A percentile compares a stretch with the other conserved stretches of the same genome.
These are phyloP conservation scores for Spodoptera frugiperda DNA, from an alignment of 1,140 invertebrate genomes.

Conservation along the genomic window DNA sequence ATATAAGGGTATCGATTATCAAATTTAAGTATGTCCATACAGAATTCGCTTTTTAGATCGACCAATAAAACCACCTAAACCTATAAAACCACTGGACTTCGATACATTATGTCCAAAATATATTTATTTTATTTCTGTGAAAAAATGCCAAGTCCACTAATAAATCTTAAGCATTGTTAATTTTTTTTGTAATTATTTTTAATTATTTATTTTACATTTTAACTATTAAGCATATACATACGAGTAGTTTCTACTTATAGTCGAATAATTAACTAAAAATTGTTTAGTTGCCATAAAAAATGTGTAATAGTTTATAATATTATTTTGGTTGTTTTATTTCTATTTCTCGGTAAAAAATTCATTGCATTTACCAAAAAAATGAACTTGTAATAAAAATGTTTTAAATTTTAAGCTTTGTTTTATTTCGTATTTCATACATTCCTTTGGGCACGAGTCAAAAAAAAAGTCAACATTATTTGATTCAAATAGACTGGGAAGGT, in stretches of 20 bases:
- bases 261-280: slow-evolving; percentile 66
- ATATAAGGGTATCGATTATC: no score
- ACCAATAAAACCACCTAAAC: no score
- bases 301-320: slow-evolving; percentile 61
- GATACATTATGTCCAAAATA: not conserved
- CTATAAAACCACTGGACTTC: no score
- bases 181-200: slow-evolving; percentile 71
- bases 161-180: slow-evolving; percentile 64
- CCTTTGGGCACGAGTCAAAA: no score
- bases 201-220: slow-evolving; percentile 70
- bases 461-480: no score
- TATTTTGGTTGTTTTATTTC: slow-evolving; percentile 71
- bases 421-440: slow-evolving; percentile 7
- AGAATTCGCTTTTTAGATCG: no score
- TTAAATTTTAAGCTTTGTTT: slow-evolving; percentile 52
- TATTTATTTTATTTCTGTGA: slow-evolving; percentile 55
- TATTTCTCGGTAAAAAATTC: slow-evolving; percentile 69
- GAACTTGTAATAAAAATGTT: slow-evolving; percentile 72
- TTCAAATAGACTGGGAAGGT: no score
- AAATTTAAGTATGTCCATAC: no score
- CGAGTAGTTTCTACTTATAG: slow-evolving; percentile 79
- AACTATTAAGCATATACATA: slow-evolving; percentile 70
- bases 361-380: slow-evolving; percentile 81
- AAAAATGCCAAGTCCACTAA: slow-evolving; percentile 56
- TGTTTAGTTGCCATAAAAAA: slow-evolving; percentile 67